Conservation (phyloP, 2,888 invertebrate genomes). For the Coleophora deauratella region DNA sequence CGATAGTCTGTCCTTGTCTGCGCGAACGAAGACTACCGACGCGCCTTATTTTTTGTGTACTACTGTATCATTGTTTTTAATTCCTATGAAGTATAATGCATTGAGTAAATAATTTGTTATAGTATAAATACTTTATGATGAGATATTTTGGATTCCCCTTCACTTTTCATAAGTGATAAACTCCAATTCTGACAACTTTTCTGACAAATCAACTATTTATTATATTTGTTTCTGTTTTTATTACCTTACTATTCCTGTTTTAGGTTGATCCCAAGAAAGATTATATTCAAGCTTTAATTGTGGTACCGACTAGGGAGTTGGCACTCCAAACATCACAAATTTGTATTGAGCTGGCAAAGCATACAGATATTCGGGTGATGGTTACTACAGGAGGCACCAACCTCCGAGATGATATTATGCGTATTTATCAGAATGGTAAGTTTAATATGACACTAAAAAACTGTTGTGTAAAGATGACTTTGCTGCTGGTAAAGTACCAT, state of each 20-base stretch:
- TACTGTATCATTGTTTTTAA: too few species aligned
- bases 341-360: slow-evolving; percentile 98
- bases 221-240: slow-evolving; percentile 1
- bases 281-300: slow-evolving; percentile 97
- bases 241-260: slow-evolving; percentile 5
- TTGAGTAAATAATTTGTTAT: too few species aligned
- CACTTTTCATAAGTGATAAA: slow-evolving; percentile 67
- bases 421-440: slow-evolving; percentile 97
- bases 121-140: slow-evolving; percentile 57
- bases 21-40: too few species aligned
- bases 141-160: slow-evolving; percentile 69
- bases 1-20: too few species aligned
- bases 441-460: background rate
- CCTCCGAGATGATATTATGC: slow-evolving; percentile 98
- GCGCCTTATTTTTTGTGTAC: too few species aligned
- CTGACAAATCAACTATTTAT: background rate
- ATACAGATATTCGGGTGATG: slow-evolving; percentile 98
- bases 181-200: slow-evolving; percentile 17
- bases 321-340: slow-evolving; percentile 99
- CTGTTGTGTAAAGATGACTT: too few species aligned
- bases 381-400: slow-evolving; percentile 99
- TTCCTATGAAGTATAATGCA: too few species aligned
- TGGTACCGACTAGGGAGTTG: slow-evolving; percentile 98
- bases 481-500: too few species aligned
- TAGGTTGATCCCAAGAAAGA: slow-evolving; percentile 89